Base-by-base conservation (phyloP, 2,113 vertebrate species). In the Polyodon spathula region DNA sequence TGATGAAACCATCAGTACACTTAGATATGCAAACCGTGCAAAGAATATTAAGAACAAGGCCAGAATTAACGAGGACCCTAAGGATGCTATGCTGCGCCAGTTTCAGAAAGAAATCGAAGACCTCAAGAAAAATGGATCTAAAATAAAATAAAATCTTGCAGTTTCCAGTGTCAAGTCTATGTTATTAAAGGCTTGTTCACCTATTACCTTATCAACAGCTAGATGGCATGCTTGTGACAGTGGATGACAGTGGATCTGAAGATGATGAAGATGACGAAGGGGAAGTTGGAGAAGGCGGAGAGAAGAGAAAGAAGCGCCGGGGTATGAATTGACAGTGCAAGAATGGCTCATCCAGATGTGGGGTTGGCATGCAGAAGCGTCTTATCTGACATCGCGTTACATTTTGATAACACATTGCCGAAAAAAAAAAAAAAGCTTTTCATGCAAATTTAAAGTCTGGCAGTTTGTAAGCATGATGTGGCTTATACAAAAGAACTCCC, bases 1-100 rank as follows among this genome's bases (percentile, higher is more conserved):
- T 0, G 96, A 99, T 59, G 96, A 99, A 79, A 99, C 96, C 53
- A 99, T 99, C 75, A 99, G 96, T 73, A 97, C 95, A 0, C 82
- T 99, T 51, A 89, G 96, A 60, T 99, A 99, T n/a, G 96, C 96
- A 40, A 99, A 99, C 57, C 81, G 96, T 69, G 96, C 96, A 70
- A 99, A 99, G 80, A 99, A 99, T 77, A 99, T 99, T 66, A 99
- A 98, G 82, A 99, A 99, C 78, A 99, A 99, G 81, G 96, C 96
- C 66, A 90, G 95, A 77, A 99, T 99, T 70, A 99, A 99, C 4
- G 96, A 99, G 66, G 96, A 99, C 69, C 96, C 96, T 46, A 99
- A 99, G 68, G 96, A 99, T 63, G 95, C 96, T n/a, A 69, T 97
- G 9, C 78, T 99, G 11, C 91, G 95, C 6, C 92, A 99, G 67